Evolutionary conservation across 1,140 invertebrate species (phyloP), one percentile per base, ranked within the genome.

Genomic region (Drosophila truncata): DNA sequence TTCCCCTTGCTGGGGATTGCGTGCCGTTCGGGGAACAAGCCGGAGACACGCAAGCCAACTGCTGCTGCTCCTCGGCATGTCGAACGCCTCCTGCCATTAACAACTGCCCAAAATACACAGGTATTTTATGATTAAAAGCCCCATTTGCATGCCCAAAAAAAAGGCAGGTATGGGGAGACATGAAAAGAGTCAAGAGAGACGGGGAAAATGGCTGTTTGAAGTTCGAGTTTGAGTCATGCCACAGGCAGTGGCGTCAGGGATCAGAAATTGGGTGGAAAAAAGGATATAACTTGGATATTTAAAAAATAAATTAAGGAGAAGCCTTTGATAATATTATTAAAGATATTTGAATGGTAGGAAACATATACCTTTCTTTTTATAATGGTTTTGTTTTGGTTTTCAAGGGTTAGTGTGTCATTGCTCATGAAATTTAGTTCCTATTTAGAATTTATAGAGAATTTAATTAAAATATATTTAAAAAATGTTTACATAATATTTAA

Each of bases 101-200:
- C 85, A 88, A 84, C 85, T 88, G 73, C 61, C 64, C 79, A 80
- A 77, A 87, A 88, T 88, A 87, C 77, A 88, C 77, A 74, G 73
- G 76, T 78, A 79, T 88, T 82, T 70, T 86, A 80, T 88, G 77
- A 87, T 88, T 81, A 81, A 88, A 81, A 75, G 72, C 50, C 66
- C 67, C 67, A 88, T 87, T 87, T 88, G 80, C 83, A 87, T 82
- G 75, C 60, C 72, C 65, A 44, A 63, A 69, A 72, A 79, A 46
- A 37, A 10, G 14, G 13, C 16, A 25, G 46, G 25, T 49, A 49
- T 2, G 25, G 47, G 25, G 46, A 1, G 20, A 16, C 20, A 25
- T 23, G 23, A 37, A 55, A 37, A 29, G 13, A 33, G 42, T 11
- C 25, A n/a, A 13, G 14, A 27, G 55, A 20, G 33, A 18, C 7